Percentiles rank a stretch among this genome's conserved stretches.
These are phyloP conservation scores for Seriola dumerili DNA, from an alignment of 2,113 vertebrate species.

Conservation along the genomic window DNA sequence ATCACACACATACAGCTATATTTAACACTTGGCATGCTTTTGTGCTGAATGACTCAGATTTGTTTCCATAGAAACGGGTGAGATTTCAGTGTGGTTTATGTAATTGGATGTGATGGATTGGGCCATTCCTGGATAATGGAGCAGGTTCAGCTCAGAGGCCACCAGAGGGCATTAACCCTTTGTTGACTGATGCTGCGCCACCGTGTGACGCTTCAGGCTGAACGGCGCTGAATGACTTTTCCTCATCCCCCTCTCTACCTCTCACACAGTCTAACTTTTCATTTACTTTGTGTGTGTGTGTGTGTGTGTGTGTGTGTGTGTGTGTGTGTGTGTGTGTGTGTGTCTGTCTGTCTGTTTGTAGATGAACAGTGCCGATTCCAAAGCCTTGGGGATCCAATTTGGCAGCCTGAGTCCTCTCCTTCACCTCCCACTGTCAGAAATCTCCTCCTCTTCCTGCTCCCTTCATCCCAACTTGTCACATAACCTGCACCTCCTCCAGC, in stretches of 20 bases:
- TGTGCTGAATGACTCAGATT: slow-evolving; percentile 62
- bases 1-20: slow-evolving; percentile 66
- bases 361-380: slow-evolving; percentile 9
- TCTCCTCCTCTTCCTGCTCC: slow-evolving; percentile 65
- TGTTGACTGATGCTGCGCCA: neutral
- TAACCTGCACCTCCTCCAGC: slow-evolving; percentile 36
- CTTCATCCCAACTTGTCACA: slow-evolving; percentile 45
- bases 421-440: slow-evolving; percentile 67
- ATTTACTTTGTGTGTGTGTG: slow-evolving; percentile 1
- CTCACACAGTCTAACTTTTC: slow-evolving; percentile 12
- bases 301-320: neutral
- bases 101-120: slow-evolving; percentile 66
- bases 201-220: neutral
- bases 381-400: slow-evolving; percentile 61
- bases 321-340: neutral
- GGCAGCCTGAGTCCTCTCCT: slow-evolving; percentile 53
- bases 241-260: neutral
- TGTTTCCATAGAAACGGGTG: slow-evolving; percentile 75
- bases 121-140: slow-evolving; percentile 63
- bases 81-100: slow-evolving; percentile 63
- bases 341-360: neutral
- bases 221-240: neutral
- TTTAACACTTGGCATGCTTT: slow-evolving; percentile 69
- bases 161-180: slow-evolving; percentile 69
- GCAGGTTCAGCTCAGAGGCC: slow-evolving; percentile 45